Evolutionary conservation across 1,140 invertebrate species (phyloP).

Genomic region (Pseudomyrmex gracilis): DNA sequence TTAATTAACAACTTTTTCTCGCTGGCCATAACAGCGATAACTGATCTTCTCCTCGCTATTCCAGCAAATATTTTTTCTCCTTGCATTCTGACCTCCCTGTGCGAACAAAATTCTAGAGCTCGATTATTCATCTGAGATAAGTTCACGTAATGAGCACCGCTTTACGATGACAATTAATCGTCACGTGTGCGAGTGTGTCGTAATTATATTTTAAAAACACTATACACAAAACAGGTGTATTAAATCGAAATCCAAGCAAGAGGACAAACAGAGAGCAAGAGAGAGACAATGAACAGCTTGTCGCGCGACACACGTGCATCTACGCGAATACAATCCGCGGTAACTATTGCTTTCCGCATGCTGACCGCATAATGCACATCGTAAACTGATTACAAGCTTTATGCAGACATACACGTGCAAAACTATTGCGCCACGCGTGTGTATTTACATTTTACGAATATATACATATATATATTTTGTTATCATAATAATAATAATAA

Average conservation of each 20-base stretch:
- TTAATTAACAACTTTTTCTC: no score
- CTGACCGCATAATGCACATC: not conserved
- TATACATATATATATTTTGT: not conserved
- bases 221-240: not conserved
- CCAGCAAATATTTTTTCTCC: no score
- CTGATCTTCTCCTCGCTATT: no score
- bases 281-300: not conserved
- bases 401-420: conserved; percentile 14
- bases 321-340: not conserved
- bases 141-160: no score
- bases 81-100: no score
- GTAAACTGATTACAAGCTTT: conserved; percentile 17
- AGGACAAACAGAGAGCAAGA: not conserved
- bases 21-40: no score
- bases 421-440: not conserved
- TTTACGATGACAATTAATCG: no score
- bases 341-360: conserved; percentile 16
- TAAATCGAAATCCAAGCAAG: not conserved
- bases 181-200: no score
- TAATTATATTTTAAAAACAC: not conserved
- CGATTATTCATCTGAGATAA: no score
- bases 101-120: no score
- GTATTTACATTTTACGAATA: not conserved
- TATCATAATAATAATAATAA: no score
- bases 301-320: not conserved